Evolutionary conservation across 53 echinoderm and acorn worm species (phyloP), one percentile per base, ranked within the genome.

Genomic region (Astropecten irregularis): DNA sequence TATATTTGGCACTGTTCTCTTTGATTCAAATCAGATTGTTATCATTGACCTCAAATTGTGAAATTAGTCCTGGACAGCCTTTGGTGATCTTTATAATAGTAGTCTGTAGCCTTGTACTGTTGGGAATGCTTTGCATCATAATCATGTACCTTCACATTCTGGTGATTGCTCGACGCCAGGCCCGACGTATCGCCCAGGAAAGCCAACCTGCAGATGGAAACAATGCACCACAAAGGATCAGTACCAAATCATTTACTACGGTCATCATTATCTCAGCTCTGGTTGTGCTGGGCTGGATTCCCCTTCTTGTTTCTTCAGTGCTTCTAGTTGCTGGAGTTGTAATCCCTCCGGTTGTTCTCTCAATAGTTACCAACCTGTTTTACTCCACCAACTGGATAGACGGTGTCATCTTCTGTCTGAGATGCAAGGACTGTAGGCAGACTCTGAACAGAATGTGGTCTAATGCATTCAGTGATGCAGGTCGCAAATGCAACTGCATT

Each of bases 181-280:
- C 28, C 9, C 30, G 61, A 13, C 61, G 32, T 21, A 61, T 61
- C 61, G 61, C 61, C 34, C 61, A 64, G 61, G 61, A 61, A 32
- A 61, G 32, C 61, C 61, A 61, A 33, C 61, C 10, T n/a, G n/a
- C n/a, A n/a, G 31, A 34, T 25, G 65, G 58, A 21, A 4, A 35
- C 15, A 64, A 35, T 18, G 61, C 31, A 10, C 61, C 30, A 10
- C 29, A 32, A 0, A 61, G 61, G 32, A 4, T 61, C 61, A 33
- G 30, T 15, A 14, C 33, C 15, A 61, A 61, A 18, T 29, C 61
- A 31, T 33, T 31, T 33, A 61, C 32, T 33, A 30, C 61, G 32
- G 33, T 61, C 11, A 13, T 61, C 29, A 61, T 61, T 18, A 28
- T 61, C 32, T 9, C 14, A 9, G 61, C 61, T 8, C 30, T 33